A percentile compares a stretch with the other conserved stretches of the same genome.
phyloP scores from a whole-genome alignment of 2,888 invertebrate species.

The Netelia virgata region DNA sequence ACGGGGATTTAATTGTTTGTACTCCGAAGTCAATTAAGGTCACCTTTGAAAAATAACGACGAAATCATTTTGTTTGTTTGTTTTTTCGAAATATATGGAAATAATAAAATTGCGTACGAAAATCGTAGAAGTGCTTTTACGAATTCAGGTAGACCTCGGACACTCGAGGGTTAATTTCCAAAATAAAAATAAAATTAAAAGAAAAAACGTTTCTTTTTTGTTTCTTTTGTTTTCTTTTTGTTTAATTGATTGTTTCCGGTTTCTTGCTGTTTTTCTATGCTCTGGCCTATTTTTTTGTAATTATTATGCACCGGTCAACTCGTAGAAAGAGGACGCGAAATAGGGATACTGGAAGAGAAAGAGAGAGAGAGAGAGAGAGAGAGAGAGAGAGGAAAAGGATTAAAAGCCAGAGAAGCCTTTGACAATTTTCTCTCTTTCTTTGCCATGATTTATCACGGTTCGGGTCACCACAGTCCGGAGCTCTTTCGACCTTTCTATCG shows the following conservation, averaged over 20 bases:
- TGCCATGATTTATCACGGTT: conserved; percentile 46
- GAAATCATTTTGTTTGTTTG: no score
- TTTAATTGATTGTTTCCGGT: background rate
- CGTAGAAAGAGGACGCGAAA: background rate
- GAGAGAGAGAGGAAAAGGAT: conserved; percentile 27
- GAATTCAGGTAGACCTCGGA: background rate
- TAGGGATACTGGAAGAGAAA: background rate
- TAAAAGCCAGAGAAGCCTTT: conserved; percentile 41
- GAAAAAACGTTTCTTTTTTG: no score
- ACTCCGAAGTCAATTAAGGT: no score
- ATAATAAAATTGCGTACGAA: no score
- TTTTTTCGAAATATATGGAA: no score
- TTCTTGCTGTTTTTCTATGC: conserved; percentile 12
- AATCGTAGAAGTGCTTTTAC: no score
- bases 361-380: background rate
- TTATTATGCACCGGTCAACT: conserved; percentile 17
- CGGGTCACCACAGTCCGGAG: conserved; percentile 23
- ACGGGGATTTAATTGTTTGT: no score
- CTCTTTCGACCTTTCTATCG: conserved; percentile 49
- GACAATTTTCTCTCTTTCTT: conserved; percentile 56
- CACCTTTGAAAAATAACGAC: no score
- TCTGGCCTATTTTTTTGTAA: conserved; percentile 13
- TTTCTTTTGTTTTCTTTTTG: background rate
- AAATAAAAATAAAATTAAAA: no score
- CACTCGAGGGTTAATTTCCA: background rate